phyloP scores from a whole-genome alignment of 2,113 vertebrate genomes.

The Bubo blakistoni region DNA sequence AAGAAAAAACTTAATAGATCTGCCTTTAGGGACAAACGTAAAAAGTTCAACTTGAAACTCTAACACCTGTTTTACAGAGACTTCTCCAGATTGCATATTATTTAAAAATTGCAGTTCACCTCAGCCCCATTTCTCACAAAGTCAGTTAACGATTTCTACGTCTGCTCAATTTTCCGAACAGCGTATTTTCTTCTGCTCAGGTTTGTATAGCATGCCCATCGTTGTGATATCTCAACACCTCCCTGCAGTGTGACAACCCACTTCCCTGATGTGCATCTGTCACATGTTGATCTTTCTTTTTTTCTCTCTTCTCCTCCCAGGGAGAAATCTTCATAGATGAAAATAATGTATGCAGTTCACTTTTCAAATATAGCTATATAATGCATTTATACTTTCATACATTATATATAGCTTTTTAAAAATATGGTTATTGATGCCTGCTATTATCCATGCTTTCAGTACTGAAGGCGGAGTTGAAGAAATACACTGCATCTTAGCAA shows the following conservation, averaged over 20 bases:
- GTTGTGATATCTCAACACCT: constrained; percentile 10
- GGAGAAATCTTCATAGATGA: neutral
- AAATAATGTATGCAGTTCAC: neutral
- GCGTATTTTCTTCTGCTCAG: neutral
- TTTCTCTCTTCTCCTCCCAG: neutral
- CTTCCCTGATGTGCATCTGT: constrained; percentile 38
- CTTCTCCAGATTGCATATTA: constrained; percentile 45
- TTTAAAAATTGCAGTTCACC: constrained; percentile 38
- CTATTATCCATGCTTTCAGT: neutral
- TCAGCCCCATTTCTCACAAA: constrained; percentile 17
- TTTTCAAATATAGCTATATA: constrained; percentile 20
- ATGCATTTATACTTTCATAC: neutral
- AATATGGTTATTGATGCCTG: neutral
- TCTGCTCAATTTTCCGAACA: constrained; percentile 19
- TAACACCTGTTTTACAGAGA: constrained; percentile 57
- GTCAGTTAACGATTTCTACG: neutral
- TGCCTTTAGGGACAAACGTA: constrained; percentile 49
- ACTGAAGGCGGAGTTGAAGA: constrained; percentile 1
- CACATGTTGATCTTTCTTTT: neutral
- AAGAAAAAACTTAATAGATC: constrained; percentile 46
- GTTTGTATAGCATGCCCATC: neutral
- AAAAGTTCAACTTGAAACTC: constrained; percentile 57
- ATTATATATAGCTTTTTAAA: neutral
- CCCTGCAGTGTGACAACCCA: constrained; percentile 27
- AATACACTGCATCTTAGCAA: neutral